phyloP scores from a whole-genome alignment of 1,140 invertebrate genomes.

The Telenomus remus region DNA sequence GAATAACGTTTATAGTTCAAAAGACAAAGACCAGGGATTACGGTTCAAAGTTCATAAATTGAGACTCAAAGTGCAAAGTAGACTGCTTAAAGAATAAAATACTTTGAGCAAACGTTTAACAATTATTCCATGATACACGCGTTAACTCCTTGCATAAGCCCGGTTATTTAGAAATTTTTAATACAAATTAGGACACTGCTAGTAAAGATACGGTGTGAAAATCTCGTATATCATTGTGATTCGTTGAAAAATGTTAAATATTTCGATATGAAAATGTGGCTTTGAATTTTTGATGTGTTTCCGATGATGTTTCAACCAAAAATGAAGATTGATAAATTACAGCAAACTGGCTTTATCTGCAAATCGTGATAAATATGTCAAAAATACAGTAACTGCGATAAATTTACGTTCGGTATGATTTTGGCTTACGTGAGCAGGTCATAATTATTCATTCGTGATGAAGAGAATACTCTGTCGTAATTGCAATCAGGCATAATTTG shows the following conservation, averaged over 20 bases:
- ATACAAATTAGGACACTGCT: background rate
- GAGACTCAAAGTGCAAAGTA: conserved; percentile 20
- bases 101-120: conserved; percentile 16
- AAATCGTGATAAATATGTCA: conserved; percentile 47
- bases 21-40: conserved; percentile 25
- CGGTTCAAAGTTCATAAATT: conserved; percentile 29
- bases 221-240: no score
- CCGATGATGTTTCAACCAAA: conserved; percentile 22
- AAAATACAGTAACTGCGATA: conserved; percentile 47
- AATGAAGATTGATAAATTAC: conserved; percentile 42
- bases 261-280: background rate
- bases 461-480: conserved; percentile 11
- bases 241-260: background rate
- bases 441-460: conserved; percentile 16
- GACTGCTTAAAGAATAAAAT: conserved; percentile 10
- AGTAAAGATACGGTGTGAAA: no score
- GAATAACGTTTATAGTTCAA: conserved; percentile 21
- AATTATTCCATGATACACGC: conserved; percentile 7
- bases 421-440: conserved; percentile 7
- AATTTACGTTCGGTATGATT: conserved; percentile 36
- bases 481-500: conserved; percentile 6
- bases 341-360: conserved; percentile 31
- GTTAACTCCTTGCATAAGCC: no score
- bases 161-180: background rate
- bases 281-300: background rate